Percentiles rank a stretch among this genome's conserved stretches.
Conservation (phyloP, 2,888 invertebrate species). For the Hipparchia sbordonii region DNA sequence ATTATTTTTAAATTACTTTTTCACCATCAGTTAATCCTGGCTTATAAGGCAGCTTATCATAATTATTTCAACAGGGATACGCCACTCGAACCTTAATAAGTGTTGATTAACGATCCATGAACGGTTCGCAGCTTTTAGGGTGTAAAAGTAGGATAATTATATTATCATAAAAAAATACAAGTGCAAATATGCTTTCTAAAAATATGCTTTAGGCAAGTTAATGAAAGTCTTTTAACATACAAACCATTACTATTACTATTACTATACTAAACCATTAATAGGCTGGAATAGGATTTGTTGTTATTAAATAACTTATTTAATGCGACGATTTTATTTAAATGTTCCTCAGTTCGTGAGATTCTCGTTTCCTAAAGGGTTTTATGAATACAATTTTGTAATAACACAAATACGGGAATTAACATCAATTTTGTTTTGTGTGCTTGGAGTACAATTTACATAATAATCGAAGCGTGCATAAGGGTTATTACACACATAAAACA, state of each 20-base stretch:
- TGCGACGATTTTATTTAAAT: constrained; percentile 21
- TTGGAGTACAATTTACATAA: constrained; percentile 70
- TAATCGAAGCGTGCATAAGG: constrained; percentile 64
- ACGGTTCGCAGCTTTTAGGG: constrained; percentile 47
- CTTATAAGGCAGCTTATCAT: constrained; percentile 33
- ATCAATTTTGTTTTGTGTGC: constrained; percentile 62
- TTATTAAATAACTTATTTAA: constrained; percentile 32
- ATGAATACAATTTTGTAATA: constrained; percentile 62
- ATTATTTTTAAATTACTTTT: constrained; percentile 20
- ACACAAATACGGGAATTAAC: constrained; percentile 65
- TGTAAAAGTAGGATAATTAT: constrained; percentile 36
- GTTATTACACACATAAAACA: constrained; percentile 21
- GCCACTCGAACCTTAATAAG: constrained; percentile 49
- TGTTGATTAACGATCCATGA: constrained; percentile 57
- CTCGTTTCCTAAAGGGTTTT: constrained; percentile 52
- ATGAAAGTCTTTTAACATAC: too few species aligned
- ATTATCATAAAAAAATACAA: not conserved
- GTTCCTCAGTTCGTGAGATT: constrained; percentile 25
- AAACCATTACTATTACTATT: too few species aligned
- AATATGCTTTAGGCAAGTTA: too few species aligned
- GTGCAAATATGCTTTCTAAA: too few species aligned
- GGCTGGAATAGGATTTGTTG: constrained; percentile 24
- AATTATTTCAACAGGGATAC: constrained; percentile 40
- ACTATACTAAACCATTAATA: not conserved
- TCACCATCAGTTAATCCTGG: constrained; percentile 28